phyloP scores from a whole-genome alignment of 2,888 invertebrate species.

The Thyatira batis region DNA sequence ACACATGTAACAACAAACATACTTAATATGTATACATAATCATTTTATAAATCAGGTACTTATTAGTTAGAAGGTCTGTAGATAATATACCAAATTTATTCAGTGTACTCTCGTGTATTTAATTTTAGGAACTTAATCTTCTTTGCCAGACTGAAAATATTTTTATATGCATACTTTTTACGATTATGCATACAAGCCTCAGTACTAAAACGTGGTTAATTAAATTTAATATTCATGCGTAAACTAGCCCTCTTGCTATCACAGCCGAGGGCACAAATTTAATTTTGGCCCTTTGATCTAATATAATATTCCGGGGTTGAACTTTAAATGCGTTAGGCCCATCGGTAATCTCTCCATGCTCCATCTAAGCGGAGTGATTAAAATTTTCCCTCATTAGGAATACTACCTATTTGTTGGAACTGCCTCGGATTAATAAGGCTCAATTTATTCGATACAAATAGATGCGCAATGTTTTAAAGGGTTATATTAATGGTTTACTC shows the following conservation, averaged over 20 bases:
- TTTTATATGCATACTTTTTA: not conserved
- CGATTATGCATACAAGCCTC: conserved; percentile 6
- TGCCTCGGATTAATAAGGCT: conserved; percentile 27
- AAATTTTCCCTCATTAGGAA: conserved; percentile 48
- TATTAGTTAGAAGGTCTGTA: not conserved
- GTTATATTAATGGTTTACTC: not conserved
- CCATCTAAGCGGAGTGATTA: conserved; percentile 42
- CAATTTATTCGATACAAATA: conserved; percentile 21
- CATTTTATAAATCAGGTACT: conserved; percentile 48
- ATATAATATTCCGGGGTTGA: conserved; percentile 56
- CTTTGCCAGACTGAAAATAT: not conserved
- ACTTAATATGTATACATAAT: no score
- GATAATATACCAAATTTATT: not conserved
- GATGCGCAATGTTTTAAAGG: conserved; percentile 9
- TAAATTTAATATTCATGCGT: conserved; percentile 60
- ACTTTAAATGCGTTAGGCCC: conserved; percentile 51
- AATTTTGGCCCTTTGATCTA: conserved; percentile 60
- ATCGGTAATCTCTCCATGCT: conserved; percentile 40
- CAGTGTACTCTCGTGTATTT: not conserved
- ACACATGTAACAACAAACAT: no score
- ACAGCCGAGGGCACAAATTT: conserved; percentile 51
- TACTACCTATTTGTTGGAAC: conserved; percentile 31
- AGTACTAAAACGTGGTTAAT: conserved; percentile 37
- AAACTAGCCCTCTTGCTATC: conserved; percentile 47
- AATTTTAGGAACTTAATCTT: not conserved